Evolutionary conservation across 2,797 vertebrate genomes (phyloP), one percentile per base, ranked within the genome.

Genomic region (Sebastes cheni): DNA sequence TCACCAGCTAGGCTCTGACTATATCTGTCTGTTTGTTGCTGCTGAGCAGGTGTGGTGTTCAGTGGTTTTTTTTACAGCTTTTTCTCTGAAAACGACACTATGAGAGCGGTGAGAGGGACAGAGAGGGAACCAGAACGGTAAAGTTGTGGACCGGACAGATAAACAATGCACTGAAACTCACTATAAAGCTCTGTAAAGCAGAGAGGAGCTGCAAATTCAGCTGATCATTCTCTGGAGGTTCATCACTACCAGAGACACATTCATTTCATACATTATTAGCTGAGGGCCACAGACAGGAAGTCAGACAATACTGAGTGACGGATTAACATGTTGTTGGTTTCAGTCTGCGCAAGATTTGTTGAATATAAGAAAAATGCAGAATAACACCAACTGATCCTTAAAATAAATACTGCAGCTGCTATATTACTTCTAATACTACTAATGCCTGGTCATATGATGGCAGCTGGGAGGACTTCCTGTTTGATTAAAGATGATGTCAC

Each of bases 401-500:
- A 29, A 59, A 29, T 18, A 32, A 61, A 61, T n/a, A n/a, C 29
- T 16, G 34, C 20, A 36, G n/a, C 6, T 36, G n/a, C 32, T 36
- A 13, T 22, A 2, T 36, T 39, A 23, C 13, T 22, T 64, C 32
- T 23, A 34, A 34, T 34, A 62, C 6, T 16, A 2, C 16, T 13
- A 20, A 1, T n/a, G 46, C 30, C 25, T 8, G 1, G 34, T 58
- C 27, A 59, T 54, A 42, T 61, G 56, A 62, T 9, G 29, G 29
- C 23, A 54, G 62, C 46, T n/a, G 11, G 14, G 68, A 70, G 25
- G 64, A 70, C 13, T 34, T 68, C 50, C 56, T 72, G 62, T 79
- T 59, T 27, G 58, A 77, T 69, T 23, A 58, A 62, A 62, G 59
- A n/a, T 72, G 62, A 81, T 50, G 60, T 50, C 42, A 22, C 50